Base-by-base conservation (phyloP, 2,113 vertebrate genomes). In the Corydoras sp. region DNA sequence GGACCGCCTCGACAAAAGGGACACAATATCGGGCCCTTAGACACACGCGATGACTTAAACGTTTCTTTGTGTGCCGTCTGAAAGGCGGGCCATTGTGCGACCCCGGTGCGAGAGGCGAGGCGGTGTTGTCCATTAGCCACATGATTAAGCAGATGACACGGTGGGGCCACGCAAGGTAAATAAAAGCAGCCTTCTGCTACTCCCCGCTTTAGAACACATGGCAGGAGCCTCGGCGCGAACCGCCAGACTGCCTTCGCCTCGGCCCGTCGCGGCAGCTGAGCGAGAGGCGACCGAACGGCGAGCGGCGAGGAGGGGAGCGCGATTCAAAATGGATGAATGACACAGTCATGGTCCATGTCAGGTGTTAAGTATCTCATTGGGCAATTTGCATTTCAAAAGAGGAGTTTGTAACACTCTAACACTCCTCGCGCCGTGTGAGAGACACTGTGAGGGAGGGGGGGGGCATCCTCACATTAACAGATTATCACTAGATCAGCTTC, bases 121-220 rank as follows among this genome's bases (percentile, higher is more conserved):
- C 77, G 9, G 83, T 80, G 78, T 90, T 85, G 83, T 92, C 80
- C 88, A 96, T 98, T 98, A 98, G 92, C 91, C 91, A 93, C 93
- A 93, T 89, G 89, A 95, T 97, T 96, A 94, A 93, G 87, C 94
- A 91, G 93, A 96, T 96, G 95, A 98, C 94, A 98, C 64, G 87
- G 91, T 88, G 89, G 91, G 90, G 83, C 83, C 82, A 72, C 83
- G 76, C 65, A 91, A 94, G 92, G 95, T 94, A 96, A 97, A 96
- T 92, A 94, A 92, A 89, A 86, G 83, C 85, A 81, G 86, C 94
- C 95, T 95, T 96, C 95, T 97, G 97, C 92, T 91, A 91, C 89
- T 92, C 90, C 89, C 91, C 92, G 90, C 84, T 79, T 13, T 7
- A 81, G 89, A 84, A 85, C 88, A 87, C 85, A 88, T 88, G 81